phyloP scores from a whole-genome alignment of 1,140 invertebrate species.

The Mycetomoellerius zeteki region DNA sequence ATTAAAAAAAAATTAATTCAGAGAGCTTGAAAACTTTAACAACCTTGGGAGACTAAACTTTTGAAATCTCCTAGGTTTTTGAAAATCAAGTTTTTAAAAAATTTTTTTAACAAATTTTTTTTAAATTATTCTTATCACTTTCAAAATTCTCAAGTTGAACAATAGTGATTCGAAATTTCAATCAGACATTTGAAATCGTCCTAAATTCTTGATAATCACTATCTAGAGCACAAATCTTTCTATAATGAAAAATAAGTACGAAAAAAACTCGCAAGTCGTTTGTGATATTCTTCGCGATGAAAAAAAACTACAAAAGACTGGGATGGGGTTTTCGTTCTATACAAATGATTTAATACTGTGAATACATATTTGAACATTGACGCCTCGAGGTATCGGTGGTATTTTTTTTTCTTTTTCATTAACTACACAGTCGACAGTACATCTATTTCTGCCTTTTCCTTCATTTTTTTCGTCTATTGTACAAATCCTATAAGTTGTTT shows the following conservation, averaged over 20 bases:
- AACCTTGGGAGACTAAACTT: background rate
- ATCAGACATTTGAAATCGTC: background rate
- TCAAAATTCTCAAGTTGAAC: background rate
- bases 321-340: conserved; percentile 73
- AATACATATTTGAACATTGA: conserved; percentile 77
- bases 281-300: background rate
- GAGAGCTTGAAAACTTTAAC: background rate
- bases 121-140: background rate
- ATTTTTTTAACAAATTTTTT: background rate
- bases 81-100: background rate
- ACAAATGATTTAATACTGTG: conserved; percentile 83
- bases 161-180: background rate
- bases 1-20: background rate
- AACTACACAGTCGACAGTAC: conserved; percentile 73
- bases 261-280: background rate
- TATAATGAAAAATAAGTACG: background rate
- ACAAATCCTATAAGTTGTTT: conserved; percentile 45
- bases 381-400: conserved; percentile 36
- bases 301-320: conserved; percentile 73
- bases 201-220: background rate
- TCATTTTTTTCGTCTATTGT: conserved; percentile 51
- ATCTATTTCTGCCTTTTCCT: conserved; percentile 58
- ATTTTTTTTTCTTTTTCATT: conserved; percentile 54
- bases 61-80: too few relatives aligned
- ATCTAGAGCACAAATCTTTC: background rate